A percentile compares a stretch with the other conserved stretches of the same genome.
Evolutionary conservation across 1,140 invertebrate genomes (phyloP).

Genomic region (Papilio machaon): DNA sequence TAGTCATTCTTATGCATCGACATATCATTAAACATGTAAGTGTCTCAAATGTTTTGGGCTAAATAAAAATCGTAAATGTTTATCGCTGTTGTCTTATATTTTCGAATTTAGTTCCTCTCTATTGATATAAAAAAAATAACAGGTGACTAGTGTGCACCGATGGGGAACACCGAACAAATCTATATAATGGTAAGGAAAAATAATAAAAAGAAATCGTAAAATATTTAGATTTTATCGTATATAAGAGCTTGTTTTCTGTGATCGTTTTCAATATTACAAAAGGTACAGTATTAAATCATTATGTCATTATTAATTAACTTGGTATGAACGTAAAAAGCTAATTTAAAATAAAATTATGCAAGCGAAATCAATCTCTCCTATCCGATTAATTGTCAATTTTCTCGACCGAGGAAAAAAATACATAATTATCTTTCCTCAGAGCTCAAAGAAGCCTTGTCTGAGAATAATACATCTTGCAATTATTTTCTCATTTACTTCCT

Average conservation of each 20-base stretch:
- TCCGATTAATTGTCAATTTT: slow-evolving; percentile 37
- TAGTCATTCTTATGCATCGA: background rate
- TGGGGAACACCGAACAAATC: background rate
- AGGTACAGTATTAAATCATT: background rate
- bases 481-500: slow-evolving; percentile 66
- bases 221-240: too few relatives aligned
- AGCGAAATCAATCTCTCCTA: slow-evolving; percentile 26
- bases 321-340: background rate
- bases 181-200: background rate
- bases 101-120: background rate
- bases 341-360: slow-evolving; percentile 10
- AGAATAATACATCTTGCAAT: slow-evolving; percentile 62
- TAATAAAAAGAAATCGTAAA: background rate
- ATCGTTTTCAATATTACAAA: background rate
- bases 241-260: background rate
- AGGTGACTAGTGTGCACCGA: background rate
- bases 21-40: background rate
- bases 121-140: background rate
- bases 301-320: slow-evolving; percentile 1
- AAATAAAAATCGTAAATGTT: too few relatives aligned
- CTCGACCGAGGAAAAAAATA: slow-evolving; percentile 26
- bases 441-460: slow-evolving; percentile 52
- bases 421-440: slow-evolving; percentile 26
- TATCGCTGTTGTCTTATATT: too few relatives aligned
- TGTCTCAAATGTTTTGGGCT: background rate